Evolutionary conservation across 2,113 vertebrate species (phyloP).

Genomic region (Sterrhoptilus dennistouni): DNA sequence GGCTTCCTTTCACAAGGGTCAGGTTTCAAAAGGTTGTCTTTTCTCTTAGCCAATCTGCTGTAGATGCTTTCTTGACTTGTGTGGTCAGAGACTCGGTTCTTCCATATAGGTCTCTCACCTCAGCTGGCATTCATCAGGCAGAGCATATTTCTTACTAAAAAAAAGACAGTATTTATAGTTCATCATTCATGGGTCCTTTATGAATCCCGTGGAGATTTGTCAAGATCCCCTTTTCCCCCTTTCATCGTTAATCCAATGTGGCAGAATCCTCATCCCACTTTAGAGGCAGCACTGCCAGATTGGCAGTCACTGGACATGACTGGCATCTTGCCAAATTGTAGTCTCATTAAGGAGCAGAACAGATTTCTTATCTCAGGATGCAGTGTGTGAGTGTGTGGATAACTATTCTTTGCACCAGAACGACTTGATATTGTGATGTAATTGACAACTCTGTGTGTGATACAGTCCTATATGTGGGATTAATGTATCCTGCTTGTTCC

Average conservation of each 20-base stretch:
- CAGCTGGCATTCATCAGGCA: background rate
- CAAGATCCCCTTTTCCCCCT: background rate
- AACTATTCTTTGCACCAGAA: background rate
- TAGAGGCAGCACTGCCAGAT: background rate
- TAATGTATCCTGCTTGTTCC: background rate
- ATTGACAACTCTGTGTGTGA: background rate
- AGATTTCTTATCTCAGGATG: slow-evolving; percentile 16
- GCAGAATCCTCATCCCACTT: background rate
- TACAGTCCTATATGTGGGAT: background rate
- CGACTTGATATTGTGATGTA: background rate
- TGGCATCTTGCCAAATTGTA: background rate
- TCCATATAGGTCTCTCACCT: background rate
- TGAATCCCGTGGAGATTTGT: background rate
- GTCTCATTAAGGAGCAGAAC: slow-evolving; percentile 1
- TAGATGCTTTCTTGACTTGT: background rate
- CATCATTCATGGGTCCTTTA: background rate
- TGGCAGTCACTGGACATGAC: background rate
- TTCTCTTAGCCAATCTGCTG: background rate
- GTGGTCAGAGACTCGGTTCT: background rate
- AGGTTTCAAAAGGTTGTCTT: background rate
- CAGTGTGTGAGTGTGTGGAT: background rate
- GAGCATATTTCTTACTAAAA: background rate
- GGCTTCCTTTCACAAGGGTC: background rate
- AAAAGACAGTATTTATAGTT: background rate
- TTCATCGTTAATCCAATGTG: background rate